Evolutionary conservation across 2,797 vertebrate species (phyloP).

Genomic region (Heteromormyrus szaboi): DNA sequence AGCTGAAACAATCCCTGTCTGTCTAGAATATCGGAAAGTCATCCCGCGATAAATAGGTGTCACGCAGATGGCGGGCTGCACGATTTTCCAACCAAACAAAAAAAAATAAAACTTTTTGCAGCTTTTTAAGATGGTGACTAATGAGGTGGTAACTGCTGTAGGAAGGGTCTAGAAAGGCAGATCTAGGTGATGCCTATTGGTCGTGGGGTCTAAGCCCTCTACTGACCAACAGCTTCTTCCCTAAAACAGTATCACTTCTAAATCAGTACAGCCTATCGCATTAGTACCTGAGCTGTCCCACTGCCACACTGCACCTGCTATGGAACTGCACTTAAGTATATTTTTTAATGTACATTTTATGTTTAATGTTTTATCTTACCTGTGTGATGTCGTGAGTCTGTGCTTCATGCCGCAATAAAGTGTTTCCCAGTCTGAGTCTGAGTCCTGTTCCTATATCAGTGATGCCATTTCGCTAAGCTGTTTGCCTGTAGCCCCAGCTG

Average conservation of each 20-base stretch:
- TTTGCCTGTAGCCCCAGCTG: background rate
- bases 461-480: background rate
- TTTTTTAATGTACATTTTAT: background rate
- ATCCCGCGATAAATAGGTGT: conserved; percentile 17
- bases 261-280: background rate
- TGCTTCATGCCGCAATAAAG: background rate
- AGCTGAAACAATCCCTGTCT: conserved; percentile 58
- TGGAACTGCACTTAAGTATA: background rate
- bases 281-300: background rate
- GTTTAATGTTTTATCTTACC: background rate
- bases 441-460: background rate
- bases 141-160: background rate
- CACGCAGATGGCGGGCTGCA: background rate
- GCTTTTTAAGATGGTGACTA: background rate
- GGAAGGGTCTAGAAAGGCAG: background rate
- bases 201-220: background rate
- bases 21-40: conserved; percentile 50
- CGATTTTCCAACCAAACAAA: background rate
- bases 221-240: background rate
- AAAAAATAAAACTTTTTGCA: background rate
- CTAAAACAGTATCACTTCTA: background rate
- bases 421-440: background rate
- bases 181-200: background rate
- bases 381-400: background rate
- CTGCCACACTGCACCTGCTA: background rate